Evolutionary conservation across 2,113 vertebrate species (phyloP).

Genomic region (Cardinalis cardinalis): DNA sequence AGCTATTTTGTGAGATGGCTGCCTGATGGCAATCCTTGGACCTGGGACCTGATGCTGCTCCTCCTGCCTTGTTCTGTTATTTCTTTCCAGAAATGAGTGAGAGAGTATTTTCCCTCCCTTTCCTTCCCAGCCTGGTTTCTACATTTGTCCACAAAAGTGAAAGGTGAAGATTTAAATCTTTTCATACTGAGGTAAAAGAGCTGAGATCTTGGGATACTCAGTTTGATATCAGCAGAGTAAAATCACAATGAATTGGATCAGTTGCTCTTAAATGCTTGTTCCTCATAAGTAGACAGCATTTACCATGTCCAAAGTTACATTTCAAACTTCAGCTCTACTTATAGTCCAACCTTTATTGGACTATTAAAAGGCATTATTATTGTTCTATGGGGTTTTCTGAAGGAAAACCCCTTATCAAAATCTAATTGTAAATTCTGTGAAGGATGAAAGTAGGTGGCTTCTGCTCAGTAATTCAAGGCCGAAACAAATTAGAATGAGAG

Average conservation of each 20-base stretch:
- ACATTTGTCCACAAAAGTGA: not conserved
- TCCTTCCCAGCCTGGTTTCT: not conserved
- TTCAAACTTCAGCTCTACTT: not conserved
- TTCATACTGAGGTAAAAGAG: not conserved
- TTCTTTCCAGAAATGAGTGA: not conserved
- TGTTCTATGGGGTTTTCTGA: not conserved
- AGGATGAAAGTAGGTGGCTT: not conserved
- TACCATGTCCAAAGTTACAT: not conserved
- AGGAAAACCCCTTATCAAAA: not conserved
- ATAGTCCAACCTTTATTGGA: not conserved
- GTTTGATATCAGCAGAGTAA: not conserved
- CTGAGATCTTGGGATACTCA: not conserved
- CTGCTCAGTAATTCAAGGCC: not conserved
- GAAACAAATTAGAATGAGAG: not conserved
- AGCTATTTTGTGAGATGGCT: not conserved
- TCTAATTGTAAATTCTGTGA: not conserved
- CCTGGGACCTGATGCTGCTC: not conserved
- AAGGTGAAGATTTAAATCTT: not conserved
- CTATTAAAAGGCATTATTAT: not conserved
- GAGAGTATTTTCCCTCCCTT: rapidly evolving
- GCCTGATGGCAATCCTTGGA: not conserved
- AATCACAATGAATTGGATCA: not conserved
- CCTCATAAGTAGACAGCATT: not conserved
- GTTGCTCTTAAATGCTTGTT: not conserved
- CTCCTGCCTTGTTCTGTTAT: not conserved